A percentile compares a stretch with the other conserved stretches of the same genome.
phyloP scores from a whole-genome alignment of 2,797 vertebrate species.

The Sebastes goodei region DNA sequence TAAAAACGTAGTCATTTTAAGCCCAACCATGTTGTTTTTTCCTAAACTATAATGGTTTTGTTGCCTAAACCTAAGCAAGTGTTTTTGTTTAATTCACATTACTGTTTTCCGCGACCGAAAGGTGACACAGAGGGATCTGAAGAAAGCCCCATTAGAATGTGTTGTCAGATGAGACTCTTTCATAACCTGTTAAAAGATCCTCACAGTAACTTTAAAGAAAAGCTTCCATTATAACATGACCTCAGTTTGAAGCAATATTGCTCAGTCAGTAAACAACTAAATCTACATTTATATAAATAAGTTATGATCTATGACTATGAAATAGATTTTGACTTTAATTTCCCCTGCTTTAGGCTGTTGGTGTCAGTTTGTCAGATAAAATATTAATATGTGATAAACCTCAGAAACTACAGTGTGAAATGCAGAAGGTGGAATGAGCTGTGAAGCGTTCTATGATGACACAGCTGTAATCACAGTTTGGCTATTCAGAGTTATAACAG shows the following conservation, averaged over 20 bases:
- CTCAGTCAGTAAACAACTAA: not conserved
- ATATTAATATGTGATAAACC: not conserved
- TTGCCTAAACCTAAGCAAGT: too few species aligned
- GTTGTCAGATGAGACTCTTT: not conserved
- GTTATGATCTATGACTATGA: not conserved
- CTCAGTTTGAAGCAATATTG: not conserved
- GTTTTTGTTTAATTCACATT: too few species aligned
- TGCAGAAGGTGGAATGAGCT: not conserved
- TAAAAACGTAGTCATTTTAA: too few species aligned
- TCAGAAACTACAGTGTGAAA: not conserved
- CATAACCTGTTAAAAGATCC: not conserved
- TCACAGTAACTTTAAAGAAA: not conserved
- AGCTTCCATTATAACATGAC: not conserved
- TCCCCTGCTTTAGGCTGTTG: not conserved
- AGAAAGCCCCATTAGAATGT: too few species aligned
- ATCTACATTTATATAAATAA: not conserved
- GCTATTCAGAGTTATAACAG: not conserved
- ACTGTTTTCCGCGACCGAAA: too few species aligned
- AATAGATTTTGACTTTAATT: not conserved
- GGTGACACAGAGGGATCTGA: too few species aligned
- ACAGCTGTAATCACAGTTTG: not conserved
- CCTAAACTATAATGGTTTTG: too few species aligned
- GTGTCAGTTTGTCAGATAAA: not conserved
- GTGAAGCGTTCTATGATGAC: not conserved
- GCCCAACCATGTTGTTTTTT: too few species aligned